phyloP scores from a whole-genome alignment of 2,113 vertebrate genomes.

The Pipa parva region DNA sequence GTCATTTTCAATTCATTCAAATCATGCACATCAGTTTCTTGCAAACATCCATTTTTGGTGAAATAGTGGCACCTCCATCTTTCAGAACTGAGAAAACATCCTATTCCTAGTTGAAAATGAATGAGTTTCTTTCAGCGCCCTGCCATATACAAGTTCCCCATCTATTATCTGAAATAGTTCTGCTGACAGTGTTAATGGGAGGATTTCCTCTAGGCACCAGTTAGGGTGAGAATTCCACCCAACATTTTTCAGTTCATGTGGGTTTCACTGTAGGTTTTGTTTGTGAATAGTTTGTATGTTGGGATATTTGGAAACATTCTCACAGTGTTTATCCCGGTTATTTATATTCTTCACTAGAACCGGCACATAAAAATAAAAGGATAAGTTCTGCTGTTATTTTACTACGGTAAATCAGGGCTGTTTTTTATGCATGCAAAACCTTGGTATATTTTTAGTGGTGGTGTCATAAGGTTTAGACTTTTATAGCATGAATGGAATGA shows the following conservation, averaged over 20 bases:
- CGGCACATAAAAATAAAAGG: background rate
- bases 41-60: no score
- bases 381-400: background rate
- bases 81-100: background rate
- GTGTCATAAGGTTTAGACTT: background rate
- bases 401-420: background rate
- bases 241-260: background rate
- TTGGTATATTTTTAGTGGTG: background rate
- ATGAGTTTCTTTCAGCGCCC: slow-evolving; percentile 27
- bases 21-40: no score
- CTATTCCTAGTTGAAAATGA: background rate
- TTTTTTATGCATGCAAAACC: background rate
- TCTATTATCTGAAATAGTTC: slow-evolving; percentile 16
- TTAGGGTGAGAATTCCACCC: slow-evolving; percentile 26
- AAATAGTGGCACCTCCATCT: background rate
- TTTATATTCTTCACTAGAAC: slow-evolving; percentile 2
- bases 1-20: no score
- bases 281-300: background rate
- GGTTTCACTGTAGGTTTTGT: background rate
- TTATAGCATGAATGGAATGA: slow-evolving; percentile 14
- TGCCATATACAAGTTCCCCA: slow-evolving; percentile 19
- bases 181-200: slow-evolving; percentile 32
- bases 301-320: background rate
- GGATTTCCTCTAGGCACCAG: slow-evolving; percentile 27
- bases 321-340: background rate